These are phyloP conservation scores for Zaprionus nigranus DNA, from an alignment of 1,140 invertebrate genomes.

Conservation along the genomic window DNA sequence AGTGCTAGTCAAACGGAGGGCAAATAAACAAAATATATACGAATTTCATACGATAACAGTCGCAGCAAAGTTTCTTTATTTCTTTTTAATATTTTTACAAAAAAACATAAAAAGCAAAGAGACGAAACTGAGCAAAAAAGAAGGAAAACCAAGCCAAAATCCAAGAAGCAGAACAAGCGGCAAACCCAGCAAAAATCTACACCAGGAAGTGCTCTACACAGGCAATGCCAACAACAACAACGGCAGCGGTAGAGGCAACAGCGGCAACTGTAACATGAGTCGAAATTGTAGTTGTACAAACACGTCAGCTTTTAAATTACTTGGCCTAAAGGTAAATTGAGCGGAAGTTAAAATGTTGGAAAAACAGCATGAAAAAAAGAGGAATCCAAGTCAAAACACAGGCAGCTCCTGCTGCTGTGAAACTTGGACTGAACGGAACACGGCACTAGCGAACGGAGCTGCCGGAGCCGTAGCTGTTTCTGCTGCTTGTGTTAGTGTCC, in stretches of 20 bases:
- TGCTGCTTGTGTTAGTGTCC: conserved; percentile 39
- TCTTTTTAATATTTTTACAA: conserved; percentile 67
- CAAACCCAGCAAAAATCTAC: conserved; percentile 71
- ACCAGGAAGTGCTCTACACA: conserved; percentile 78
- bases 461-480: not conserved
- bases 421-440: conserved; percentile 49
- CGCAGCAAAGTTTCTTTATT: conserved; percentile 55
- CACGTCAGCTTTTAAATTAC: conserved; percentile 83
- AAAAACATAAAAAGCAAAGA: conserved; percentile 15
- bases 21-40: conserved; percentile 79
- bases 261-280: conserved; percentile 79
- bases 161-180: conserved; percentile 63
- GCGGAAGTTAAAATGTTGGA: conserved; percentile 83
- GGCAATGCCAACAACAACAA: conserved; percentile 74
- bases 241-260: conserved; percentile 30
- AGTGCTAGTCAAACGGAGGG: conserved; percentile 62
- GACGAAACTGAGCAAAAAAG: no score
- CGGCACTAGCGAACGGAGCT: conserved; percentile 31
- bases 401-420: conserved; percentile 16
- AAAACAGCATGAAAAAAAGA: conserved; percentile 75
- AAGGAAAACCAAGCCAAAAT: conserved; percentile 47
- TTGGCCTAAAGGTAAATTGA: conserved; percentile 83
- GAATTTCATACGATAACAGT: conserved; percentile 21
- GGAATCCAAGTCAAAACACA: conserved; percentile 51
- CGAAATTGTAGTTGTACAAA: conserved; percentile 83